A percentile compares a stretch with the other conserved stretches of the same genome.
Evolutionary conservation across 2,113 vertebrate species (phyloP).

Genomic region (Eclectus roratus): DNA sequence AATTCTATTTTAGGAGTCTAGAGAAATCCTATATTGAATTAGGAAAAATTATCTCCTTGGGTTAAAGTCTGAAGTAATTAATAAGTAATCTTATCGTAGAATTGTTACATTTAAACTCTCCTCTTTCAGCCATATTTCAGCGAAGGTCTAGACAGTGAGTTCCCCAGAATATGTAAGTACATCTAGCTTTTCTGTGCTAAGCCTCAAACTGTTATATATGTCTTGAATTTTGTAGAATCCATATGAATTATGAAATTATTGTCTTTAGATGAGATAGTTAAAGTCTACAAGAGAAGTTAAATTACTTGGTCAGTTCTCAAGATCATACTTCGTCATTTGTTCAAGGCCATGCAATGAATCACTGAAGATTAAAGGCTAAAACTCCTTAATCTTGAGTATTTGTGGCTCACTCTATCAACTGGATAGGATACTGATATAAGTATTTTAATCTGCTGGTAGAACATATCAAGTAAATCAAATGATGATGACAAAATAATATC

Average conservation of each 20-base stretch:
- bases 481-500: neutral
- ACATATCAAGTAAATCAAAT: conserved; percentile 22
- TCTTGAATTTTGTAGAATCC: neutral
- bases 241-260: neutral
- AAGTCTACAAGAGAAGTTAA: neutral
- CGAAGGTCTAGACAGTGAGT: neutral
- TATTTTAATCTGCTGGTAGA: conserved; percentile 25
- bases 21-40: neutral
- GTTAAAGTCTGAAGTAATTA: neutral
- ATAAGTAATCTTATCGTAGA: neutral
- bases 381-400: neutral
- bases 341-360: neutral
- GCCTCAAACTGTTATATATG: neutral
- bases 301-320: neutral
- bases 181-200: neutral
- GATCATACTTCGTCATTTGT: neutral
- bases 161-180: neutral
- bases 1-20: neutral
- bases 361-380: neutral
- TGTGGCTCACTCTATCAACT: neutral
- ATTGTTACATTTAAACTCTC: neutral
- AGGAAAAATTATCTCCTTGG: neutral
- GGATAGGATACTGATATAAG: neutral
- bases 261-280: neutral
- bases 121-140: neutral